Conservation (phyloP, 2,113 vertebrate genomes). For the Alethe castanea region DNA sequence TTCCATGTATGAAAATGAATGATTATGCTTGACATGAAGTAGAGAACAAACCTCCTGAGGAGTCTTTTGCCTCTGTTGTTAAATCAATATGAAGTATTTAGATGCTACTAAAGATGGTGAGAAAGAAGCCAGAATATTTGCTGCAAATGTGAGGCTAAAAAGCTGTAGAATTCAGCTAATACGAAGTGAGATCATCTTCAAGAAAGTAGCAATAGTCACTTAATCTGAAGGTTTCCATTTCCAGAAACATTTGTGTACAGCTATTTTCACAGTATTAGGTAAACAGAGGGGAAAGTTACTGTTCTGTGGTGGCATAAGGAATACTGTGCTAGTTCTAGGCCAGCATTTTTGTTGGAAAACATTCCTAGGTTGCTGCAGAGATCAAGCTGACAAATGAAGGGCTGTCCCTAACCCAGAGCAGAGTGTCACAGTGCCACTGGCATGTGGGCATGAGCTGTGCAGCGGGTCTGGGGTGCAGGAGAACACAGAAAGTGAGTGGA, state of each 20-base stretch:
- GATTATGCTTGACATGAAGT: neutral
- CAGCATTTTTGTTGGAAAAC: neutral
- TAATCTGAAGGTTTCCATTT: neutral
- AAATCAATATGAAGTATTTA: neutral
- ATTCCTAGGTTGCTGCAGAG: neutral
- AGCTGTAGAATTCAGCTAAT: neutral
- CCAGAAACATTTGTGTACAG: neutral
- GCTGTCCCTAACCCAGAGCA: neutral
- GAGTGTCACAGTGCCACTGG: neutral
- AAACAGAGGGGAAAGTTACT: neutral
- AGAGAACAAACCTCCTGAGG: neutral
- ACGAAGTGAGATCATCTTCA: neutral
- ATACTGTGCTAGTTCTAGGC: neutral
- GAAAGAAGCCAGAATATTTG: neutral
- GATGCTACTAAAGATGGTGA: neutral
- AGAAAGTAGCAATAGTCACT: neutral
- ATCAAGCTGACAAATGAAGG: neutral
- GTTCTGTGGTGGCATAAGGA: neutral
- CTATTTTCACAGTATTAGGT: neutral
- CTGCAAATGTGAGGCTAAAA: neutral
- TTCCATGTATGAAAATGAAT: neutral
- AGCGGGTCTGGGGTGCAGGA: neutral
- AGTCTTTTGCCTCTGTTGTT: neutral
- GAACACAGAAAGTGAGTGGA: neutral
- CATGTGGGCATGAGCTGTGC: neutral